Conservation (phyloP, 2,888 invertebrate species). For the Chloroclysta siterata region DNA sequence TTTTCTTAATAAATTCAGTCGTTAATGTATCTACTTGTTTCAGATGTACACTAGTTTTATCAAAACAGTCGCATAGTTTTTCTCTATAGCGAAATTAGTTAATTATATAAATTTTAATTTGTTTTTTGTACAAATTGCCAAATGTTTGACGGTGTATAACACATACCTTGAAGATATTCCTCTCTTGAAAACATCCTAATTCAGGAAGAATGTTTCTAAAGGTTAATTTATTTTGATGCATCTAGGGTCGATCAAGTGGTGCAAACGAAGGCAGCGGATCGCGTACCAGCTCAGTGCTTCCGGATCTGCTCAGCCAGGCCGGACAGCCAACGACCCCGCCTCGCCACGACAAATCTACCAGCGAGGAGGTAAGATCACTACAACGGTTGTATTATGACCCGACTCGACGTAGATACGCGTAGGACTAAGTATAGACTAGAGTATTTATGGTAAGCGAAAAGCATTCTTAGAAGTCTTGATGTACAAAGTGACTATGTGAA, state of each 20-base stretch:
- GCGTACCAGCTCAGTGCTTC: slow-evolving; percentile 96
- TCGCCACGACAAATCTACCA: slow-evolving; percentile 95
- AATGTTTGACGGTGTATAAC: too few relatives aligned
- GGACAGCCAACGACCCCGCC: slow-evolving; percentile 93
- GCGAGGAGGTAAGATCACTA: slow-evolving; percentile 93
- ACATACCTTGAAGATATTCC: too few relatives aligned
- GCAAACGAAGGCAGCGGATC: slow-evolving; percentile 87
- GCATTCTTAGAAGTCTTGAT: slow-evolving; percentile 18
- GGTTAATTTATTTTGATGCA: slow-evolving; percentile 31
- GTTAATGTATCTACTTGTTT: slow-evolving; percentile 10
- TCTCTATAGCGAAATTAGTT: slow-evolving; percentile 1
- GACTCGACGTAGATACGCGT: slow-evolving; percentile 27
- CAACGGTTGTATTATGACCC: slow-evolving; percentile 17
- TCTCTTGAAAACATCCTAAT: too few relatives aligned
- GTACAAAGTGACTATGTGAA: background rate
- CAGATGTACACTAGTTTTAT: slow-evolving; percentile 15
- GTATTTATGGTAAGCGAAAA: slow-evolving; percentile 23
- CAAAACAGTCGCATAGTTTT: slow-evolving; percentile 6
- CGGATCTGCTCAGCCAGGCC: slow-evolving; percentile 96
- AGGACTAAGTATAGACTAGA: slow-evolving; percentile 15
- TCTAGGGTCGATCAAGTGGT: slow-evolving; percentile 76
- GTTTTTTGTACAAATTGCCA: too few relatives aligned
- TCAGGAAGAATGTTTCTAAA: slow-evolving; percentile 27
- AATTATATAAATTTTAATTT: too few relatives aligned
- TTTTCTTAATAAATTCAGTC: background rate